Base-by-base conservation (phyloP, 2,888 invertebrate species). In the Pammene aurita region DNA sequence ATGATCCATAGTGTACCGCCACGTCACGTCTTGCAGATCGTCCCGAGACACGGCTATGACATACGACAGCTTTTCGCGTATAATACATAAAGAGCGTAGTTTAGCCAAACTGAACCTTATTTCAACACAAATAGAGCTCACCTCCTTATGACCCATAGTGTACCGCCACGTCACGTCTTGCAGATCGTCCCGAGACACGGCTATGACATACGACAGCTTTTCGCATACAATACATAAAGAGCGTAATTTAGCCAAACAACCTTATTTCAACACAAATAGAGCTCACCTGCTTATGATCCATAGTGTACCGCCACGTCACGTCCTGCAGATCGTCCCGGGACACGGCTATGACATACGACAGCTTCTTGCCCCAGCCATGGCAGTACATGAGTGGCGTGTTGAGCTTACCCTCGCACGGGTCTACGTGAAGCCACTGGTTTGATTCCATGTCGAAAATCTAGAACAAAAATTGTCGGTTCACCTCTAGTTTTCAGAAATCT, bases 131-230 rank as follows among this genome's bases (percentile, higher is more conserved):
- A 13, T 42, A 18, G 26, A 44, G 58, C 61, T 77, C 6, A 94
- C 93, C 78, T 93, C 87, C 48, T 90, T 85, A 76, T 94, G 95
- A 66, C 95, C 80, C 56, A 14, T 94, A 5, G 87, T 89, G 73
- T 90, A 92, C 52, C 99, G 93, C 99, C 99, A 99, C 0, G 98
- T 98, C 41, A 99, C 98, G 86, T 99, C 99, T 82, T 97, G 97
- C 1, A 96, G 86, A 81, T 99, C 98, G 80, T 98, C 97, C 16
- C 94, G 89, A 0, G 98, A 97, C 78, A 96, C 96, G 0, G 97
- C 99, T 62, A 99, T 93, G 9, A 99, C 94, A 85, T 99, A 99
- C 0, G 94, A 93, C 44, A 99, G 90, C 76, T 95, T 93, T 85
- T 99, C 98, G 48, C 95, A n/a, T n/a, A n/a, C n/a, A n/a, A n/a